Evolutionary conservation across 2,113 vertebrate species (phyloP), one percentile per base, ranked within the genome.

Genomic region (Leucosticte australis): DNA sequence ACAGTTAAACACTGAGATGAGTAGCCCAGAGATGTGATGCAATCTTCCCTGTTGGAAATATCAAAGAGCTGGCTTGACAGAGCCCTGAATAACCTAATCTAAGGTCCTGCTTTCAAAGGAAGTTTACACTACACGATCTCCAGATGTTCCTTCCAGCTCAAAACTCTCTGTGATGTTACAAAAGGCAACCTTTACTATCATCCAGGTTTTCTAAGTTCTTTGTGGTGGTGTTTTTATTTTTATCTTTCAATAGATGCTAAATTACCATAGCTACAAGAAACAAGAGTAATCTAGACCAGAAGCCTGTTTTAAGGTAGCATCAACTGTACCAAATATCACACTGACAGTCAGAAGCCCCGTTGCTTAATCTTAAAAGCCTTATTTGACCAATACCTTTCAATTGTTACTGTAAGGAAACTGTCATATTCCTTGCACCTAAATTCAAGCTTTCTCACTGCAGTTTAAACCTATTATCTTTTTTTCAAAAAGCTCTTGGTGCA

Each of bases 1-100:
- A n/a, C 13, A 81, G n/a, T 9, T 44, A 31, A 75, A 67, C 2
- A 3, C 18, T 55, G 19, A 12, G 11, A 28, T 27, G 15, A 3
- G 5, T 52, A 52, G 10, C 7, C 21, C 31, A 76, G 53, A 71
- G 11, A 17, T 44, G 8, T 22, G 37, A 42, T 69, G 5, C 7
- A 44, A 15, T 31, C 7, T 88, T 12, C 8, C 13, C 28, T 57
- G 4, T 27, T 56, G 23, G 13, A 85, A 79, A 41, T 57, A 69
- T 33, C 56, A 35, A 87, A 78, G 37, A 44, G 3, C 15, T 74
- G 47, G 30, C 15, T 94, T 75, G 20, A 42, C 26, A 75, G 13
- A 27, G 13, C 6, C 18, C 26, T 0, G 0, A 11, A 33, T 50
- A 87, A 77, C n/a, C 16, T 47, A 47, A 77, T 59, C 21, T 41